Conservation (phyloP, 2,888 invertebrate species). For the Leptura quadrifasciata region DNA sequence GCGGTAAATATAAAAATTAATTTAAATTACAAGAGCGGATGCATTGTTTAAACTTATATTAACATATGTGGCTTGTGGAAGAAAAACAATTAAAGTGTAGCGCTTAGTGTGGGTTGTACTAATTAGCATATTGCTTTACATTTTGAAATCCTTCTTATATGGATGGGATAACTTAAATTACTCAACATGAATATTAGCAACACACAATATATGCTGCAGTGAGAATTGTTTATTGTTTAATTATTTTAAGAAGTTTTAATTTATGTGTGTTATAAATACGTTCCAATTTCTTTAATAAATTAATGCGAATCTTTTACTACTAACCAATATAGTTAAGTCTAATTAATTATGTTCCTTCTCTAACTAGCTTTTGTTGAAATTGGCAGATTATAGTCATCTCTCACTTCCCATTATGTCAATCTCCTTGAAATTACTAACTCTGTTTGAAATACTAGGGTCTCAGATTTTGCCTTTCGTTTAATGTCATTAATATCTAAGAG, state of each 20-base stretch:
- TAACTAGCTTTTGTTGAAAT: no score
- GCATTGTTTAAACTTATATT: slow-evolving; percentile 1
- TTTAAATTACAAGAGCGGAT: slow-evolving; percentile 6
- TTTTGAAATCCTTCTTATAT: slow-evolving; percentile 2
- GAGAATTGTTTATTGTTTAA: background rate
- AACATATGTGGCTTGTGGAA: slow-evolving; percentile 4
- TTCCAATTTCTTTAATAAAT: no score
- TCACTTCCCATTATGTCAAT: no score
- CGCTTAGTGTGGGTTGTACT: background rate
- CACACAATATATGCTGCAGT: background rate
- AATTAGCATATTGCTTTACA: background rate
- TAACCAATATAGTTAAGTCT: no score
- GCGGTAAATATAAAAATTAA: slow-evolving; percentile 15
- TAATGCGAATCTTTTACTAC: no score
- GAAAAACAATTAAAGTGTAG: background rate
- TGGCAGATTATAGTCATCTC: no score
- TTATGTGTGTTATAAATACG: background rate
- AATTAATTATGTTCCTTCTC: no score
- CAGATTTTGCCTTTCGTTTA: no score
- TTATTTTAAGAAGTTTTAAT: background rate
- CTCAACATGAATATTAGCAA: background rate
- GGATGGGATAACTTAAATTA: slow-evolving; percentile 1
- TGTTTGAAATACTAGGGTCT: no score
- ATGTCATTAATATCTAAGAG: no score
- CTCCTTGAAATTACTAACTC: no score